A percentile compares a stretch with the other conserved stretches of the same genome.
Conservation (phyloP, 1,140 invertebrate species). For the Bombus ignitus region DNA sequence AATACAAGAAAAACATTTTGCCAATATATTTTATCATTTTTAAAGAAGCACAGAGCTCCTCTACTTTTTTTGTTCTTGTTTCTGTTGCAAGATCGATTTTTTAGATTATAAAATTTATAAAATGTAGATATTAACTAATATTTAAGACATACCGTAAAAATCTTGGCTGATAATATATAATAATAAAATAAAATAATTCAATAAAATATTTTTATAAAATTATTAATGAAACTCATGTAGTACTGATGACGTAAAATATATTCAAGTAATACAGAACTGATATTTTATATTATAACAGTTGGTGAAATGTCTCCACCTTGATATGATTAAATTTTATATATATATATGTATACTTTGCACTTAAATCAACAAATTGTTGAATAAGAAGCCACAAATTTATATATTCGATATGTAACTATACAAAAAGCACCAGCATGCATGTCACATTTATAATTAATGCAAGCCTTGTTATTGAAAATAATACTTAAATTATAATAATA, state of each 20-base stretch:
- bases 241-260: conserved; percentile 29
- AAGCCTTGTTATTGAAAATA: conserved; percentile 34
- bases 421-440: conserved; percentile 70
- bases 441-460: conserved; percentile 57
- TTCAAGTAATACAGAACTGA: conserved; percentile 32
- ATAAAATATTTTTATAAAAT: conserved; percentile 44
- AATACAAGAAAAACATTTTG: conserved; percentile 21
- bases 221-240: conserved; percentile 42
- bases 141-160: conserved; percentile 1
- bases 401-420: conserved; percentile 63
- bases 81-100: conserved; percentile 59
- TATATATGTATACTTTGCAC: conserved; percentile 21
- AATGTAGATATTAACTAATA: conserved; percentile 36
- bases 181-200: no score
- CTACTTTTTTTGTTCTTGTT: conserved; percentile 50
- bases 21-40: conserved; percentile 49
- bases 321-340: conserved; percentile 63
- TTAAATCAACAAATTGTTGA: conserved; percentile 42
- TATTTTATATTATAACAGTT: conserved; percentile 15
- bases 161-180: not conserved
- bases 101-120: conserved; percentile 68
- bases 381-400: conserved; percentile 56
- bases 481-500: conserved; percentile 35
- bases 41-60: conserved; percentile 66
- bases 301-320: conserved; percentile 48